phyloP scores from a whole-genome alignment of 2,888 invertebrate genomes.

The Deroplatys truncata region DNA sequence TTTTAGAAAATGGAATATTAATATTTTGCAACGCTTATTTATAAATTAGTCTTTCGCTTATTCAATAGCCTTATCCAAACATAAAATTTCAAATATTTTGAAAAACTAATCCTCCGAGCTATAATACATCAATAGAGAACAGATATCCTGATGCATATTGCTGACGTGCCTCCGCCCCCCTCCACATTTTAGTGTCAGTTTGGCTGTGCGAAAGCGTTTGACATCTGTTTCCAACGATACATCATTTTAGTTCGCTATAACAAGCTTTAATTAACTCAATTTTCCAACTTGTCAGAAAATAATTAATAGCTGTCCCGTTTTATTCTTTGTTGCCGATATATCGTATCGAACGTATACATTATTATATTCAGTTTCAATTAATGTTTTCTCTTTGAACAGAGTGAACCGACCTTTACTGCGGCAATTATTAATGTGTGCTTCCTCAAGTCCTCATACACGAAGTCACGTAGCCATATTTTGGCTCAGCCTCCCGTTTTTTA shows the following conservation, averaged over 20 bases:
- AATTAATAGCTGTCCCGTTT: neutral
- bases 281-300: neutral
- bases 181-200: neutral
- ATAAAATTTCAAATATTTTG: neutral
- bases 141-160: neutral
- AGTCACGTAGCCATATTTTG: no score
- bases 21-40: no score
- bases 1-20: no score
- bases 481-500: no score
- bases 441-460: no score
- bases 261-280: neutral
- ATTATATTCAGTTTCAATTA: neutral
- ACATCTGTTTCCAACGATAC: neutral
- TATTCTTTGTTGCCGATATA: neutral
- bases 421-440: no score
- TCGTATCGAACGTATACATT: neutral
- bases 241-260: neutral
- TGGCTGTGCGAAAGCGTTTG: neutral
- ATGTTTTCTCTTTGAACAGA: neutral
- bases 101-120: neutral
- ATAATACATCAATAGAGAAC: neutral
- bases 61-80: no score
- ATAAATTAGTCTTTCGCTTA: accelerated
- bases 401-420: no score
- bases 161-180: neutral